Conservation (phyloP, 2,888 invertebrate genomes). For the Resseliella maxima region DNA sequence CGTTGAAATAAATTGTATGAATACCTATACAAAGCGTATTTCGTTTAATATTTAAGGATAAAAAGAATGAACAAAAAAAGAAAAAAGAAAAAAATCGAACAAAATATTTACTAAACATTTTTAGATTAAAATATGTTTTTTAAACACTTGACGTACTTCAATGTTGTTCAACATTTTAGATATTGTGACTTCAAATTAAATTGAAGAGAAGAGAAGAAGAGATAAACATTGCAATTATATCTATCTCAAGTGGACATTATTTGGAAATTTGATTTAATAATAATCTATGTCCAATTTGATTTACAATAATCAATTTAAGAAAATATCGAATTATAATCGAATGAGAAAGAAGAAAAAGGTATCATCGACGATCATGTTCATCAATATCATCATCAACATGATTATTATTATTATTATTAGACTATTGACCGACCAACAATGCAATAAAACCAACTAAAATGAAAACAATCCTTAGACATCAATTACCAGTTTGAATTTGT, state of each 20-base stretch:
- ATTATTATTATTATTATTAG: too few relatives aligned
- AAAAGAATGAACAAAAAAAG: not conserved
- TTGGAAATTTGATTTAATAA: not conserved
- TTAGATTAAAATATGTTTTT: not conserved
- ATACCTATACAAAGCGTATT: not conserved
- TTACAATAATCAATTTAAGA: slow-evolving; percentile 11
- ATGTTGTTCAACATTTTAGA: not conserved
- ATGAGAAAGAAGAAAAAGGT: not conserved
- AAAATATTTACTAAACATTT: not conserved
- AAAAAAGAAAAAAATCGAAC: not conserved
- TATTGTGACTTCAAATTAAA: not conserved
- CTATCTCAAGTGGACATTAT: not conserved
- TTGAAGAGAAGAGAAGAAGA: not conserved
- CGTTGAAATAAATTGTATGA: not conserved
- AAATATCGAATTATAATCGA: not conserved
- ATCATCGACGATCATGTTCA: not conserved
- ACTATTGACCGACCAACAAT: not conserved
- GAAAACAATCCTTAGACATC: not conserved
- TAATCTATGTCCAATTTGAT: not conserved
- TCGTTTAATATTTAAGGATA: not conserved
- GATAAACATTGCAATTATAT: not conserved
- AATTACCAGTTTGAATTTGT: not conserved
- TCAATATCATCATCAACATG: too few relatives aligned
- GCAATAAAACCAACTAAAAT: not conserved
- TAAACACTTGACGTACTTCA: not conserved